Percentiles rank a stretch among this genome's conserved stretches.
Evolutionary conservation across 2,797 vertebrate genomes (phyloP).

Genomic region (Melanogrammus aeglefinus): DNA sequence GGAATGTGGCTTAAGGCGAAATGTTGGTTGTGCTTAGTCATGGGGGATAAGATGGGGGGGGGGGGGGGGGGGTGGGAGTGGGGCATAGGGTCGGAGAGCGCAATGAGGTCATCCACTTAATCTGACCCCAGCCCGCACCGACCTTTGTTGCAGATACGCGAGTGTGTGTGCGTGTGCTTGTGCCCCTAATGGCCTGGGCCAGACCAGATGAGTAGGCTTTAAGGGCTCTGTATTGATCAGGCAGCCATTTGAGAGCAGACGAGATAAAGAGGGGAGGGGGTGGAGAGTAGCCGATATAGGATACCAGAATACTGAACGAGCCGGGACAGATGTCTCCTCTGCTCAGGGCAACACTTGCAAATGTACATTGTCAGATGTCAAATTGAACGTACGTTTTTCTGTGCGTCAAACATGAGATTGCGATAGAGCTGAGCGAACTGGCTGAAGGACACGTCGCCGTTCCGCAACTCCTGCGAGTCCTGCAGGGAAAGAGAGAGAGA

Average conservation of each 20-base stretch:
- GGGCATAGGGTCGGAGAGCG: not conserved
- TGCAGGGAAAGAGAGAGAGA: slow-evolving; percentile 35
- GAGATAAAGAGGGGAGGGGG: slow-evolving; percentile 45
- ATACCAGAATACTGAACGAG: slow-evolving; percentile 31
- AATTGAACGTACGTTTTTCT: slow-evolving; percentile 83
- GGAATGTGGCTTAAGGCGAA: not conserved
- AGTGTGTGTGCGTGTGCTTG: slow-evolving; percentile 28
- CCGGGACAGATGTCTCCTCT: slow-evolving; percentile 5
- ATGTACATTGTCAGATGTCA: slow-evolving; percentile 3
- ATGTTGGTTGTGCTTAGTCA: slow-evolving; percentile 18
- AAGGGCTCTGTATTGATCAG: slow-evolving; percentile 72
- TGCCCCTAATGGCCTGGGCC: slow-evolving; percentile 68
- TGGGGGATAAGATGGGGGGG: slow-evolving; percentile 10
- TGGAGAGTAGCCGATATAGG: slow-evolving; percentile 22
- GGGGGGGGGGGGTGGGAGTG: slow-evolving; percentile 19
- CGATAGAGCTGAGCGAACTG: slow-evolving; percentile 96
- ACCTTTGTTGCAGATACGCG: slow-evolving; percentile 8
- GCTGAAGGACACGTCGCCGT: slow-evolving; percentile 90
- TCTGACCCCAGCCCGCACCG: slow-evolving; percentile 47
- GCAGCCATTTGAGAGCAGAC: slow-evolving; percentile 72
- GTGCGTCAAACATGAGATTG: slow-evolving; percentile 94
- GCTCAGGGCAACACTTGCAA: not conserved
- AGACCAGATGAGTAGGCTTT: slow-evolving; percentile 63
- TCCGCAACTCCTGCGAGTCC: slow-evolving; percentile 88
- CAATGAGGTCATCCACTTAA: slow-evolving; percentile 63